These are phyloP conservation scores for Trisateles emortualis DNA, from an alignment of 2,888 invertebrate species.

Conservation along the genomic window DNA sequence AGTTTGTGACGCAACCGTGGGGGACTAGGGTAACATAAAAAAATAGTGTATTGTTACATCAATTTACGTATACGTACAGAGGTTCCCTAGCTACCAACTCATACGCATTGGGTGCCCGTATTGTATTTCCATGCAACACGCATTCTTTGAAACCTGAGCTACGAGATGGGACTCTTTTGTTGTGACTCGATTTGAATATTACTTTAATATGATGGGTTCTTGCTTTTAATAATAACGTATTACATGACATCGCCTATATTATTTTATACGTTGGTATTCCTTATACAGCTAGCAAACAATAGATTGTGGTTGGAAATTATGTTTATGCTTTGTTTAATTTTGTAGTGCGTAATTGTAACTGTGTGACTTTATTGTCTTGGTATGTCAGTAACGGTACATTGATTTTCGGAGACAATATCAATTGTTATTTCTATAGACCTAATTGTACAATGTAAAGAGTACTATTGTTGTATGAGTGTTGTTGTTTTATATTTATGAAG, in stretches of 20 bases:
- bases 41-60: slow-evolving; percentile 53
- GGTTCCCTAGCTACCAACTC: slow-evolving; percentile 49
- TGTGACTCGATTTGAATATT: slow-evolving; percentile 81
- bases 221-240: slow-evolving; percentile 63
- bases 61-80: slow-evolving; percentile 45
- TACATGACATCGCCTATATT: slow-evolving; percentile 17
- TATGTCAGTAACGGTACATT: neutral
- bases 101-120: slow-evolving; percentile 69
- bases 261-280: slow-evolving; percentile 27
- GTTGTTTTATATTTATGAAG: too few species aligned
- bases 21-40: slow-evolving; percentile 27
- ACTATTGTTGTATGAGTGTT: too few species aligned
- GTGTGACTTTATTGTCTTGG: neutral
- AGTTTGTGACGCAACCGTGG: slow-evolving; percentile 22
- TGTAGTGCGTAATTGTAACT: neutral
- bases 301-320: slow-evolving; percentile 5
- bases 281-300: slow-evolving; percentile 30
- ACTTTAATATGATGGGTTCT: slow-evolving; percentile 75
- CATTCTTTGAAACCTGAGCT: slow-evolving; percentile 80
- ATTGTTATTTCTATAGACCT: neutral
- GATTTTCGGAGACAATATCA: neutral
- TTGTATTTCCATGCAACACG: slow-evolving; percentile 79
- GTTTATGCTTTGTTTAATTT: slow-evolving; percentile 11
- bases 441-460: neutral
- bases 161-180: slow-evolving; percentile 79